Evolutionary conservation across 2,888 invertebrate genomes (phyloP).

Genomic region (Cybosia mesomella): DNA sequence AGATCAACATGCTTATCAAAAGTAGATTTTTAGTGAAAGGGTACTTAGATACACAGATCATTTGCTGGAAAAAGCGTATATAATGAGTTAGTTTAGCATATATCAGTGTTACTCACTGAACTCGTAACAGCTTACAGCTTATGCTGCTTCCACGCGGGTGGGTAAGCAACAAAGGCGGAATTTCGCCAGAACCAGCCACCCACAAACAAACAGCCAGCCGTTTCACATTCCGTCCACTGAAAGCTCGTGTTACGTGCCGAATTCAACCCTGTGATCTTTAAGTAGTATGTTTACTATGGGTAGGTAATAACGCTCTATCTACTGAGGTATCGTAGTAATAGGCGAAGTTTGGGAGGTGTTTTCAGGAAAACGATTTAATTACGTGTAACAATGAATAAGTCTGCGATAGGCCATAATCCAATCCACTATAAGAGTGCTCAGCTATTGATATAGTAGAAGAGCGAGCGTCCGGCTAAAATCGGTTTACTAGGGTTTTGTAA

Average conservation of each 20-base stretch:
- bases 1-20: too few species aligned
- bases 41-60: too few species aligned
- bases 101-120: background rate
- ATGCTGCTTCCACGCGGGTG: conserved; percentile 51
- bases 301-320: background rate
- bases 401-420: too few species aligned
- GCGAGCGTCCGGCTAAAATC: too few species aligned
- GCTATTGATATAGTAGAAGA: too few species aligned
- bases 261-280: conserved; percentile 66
- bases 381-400: background rate
- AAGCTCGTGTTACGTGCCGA: conserved; percentile 60
- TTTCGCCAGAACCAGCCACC: conserved; percentile 80
- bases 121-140: conserved; percentile 31
- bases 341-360: background rate
- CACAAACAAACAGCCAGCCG: conserved; percentile 80
- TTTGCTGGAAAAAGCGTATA: too few species aligned
- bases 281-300: conserved; percentile 7
- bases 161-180: conserved; percentile 83
- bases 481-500: too few species aligned
- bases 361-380: background rate
- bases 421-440: too few species aligned
- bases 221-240: conserved; percentile 80
- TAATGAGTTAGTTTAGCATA: background rate
- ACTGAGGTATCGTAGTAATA: background rate
- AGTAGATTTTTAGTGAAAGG: too few species aligned